Evolutionary conservation across 2,113 vertebrate genomes (phyloP), one percentile per base, ranked within the genome.

Genomic region (Hylia prasina): DNA sequence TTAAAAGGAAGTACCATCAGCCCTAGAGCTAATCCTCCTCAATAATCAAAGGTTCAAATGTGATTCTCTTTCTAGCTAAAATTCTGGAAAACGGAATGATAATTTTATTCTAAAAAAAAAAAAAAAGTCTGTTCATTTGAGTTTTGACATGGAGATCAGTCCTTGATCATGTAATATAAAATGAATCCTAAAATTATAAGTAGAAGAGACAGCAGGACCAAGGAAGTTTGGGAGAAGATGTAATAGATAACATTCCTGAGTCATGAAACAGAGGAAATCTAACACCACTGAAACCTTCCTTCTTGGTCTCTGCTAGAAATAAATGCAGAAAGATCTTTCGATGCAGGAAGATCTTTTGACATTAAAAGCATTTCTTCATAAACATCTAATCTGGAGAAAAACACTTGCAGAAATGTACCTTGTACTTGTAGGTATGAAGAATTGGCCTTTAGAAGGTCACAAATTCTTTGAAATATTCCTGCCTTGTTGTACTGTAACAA

Each of bases 271-370:
- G 35, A 65, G 30, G 33, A 56, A 57, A 42, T 39, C 17, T 44
- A 44, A 3, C 7, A 44, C 30, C 18, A 48, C 3, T 53, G 20
- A 68, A 85, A 64, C 5, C 3, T 47, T 45, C 4, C 35, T 75
- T 70, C 31, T 58, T 76, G 31, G 7, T 81, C 13, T 58, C 28
- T 54, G 14, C 4, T 33, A 30, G 16, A 85, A 78, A 81, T 30
- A 85, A 28, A 50, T 25, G 5, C 16, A 60, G 5, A n/a, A 13
- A n/a, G 3, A 8, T 35, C 7, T 48, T 25, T 76, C 0, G n/a
- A 50, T 25, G 5, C 16, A 60, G 5, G n/a, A 13, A n/a, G 3
- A 8, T 35, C 7, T 48, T 25, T 76, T 0, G 0, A 21, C 2
- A 4, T 68, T 35, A 68, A 39, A 81, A 64, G 3, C n/a, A 39